A percentile compares a stretch with the other conserved stretches of the same genome.
These are phyloP conservation scores for Sinocyclocheilus maitianheensis DNA, from an alignment of 2,113 vertebrate genomes.

Conservation along the genomic window DNA sequence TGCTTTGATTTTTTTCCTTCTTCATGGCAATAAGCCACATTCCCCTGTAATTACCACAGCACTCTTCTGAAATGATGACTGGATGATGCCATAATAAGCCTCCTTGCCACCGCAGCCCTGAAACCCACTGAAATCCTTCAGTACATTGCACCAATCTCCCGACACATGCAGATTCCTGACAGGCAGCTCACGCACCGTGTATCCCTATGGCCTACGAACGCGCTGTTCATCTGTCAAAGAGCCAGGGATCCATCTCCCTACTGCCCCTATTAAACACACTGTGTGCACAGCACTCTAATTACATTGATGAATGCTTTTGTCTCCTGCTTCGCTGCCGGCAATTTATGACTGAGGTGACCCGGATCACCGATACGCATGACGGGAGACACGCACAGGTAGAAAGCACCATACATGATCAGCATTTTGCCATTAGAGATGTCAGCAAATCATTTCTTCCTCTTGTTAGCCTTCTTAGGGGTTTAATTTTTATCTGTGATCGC, in stretches of 20 bases:
- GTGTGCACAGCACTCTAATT: constrained; percentile 73
- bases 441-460: neutral
- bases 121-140: constrained; percentile 29
- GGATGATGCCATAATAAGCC: constrained; percentile 42
- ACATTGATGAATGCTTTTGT: constrained; percentile 75
- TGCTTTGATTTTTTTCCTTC: constrained; percentile 17
- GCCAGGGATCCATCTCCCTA: constrained; percentile 67
- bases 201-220: constrained; percentile 44
- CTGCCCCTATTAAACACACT: constrained; percentile 63
- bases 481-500: neutral
- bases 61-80: constrained; percentile 42
- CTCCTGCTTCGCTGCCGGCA: constrained; percentile 57
- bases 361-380: constrained; percentile 61
- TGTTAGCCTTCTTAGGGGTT: neutral
- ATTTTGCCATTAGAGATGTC: constrained; percentile 7
- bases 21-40: constrained; percentile 33
- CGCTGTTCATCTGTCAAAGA: constrained; percentile 65
- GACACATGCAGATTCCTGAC: constrained; percentile 51
- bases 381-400: constrained; percentile 58
- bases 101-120: neutral
- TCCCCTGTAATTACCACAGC: constrained; percentile 47
- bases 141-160: constrained; percentile 46
- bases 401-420: constrained; percentile 21
- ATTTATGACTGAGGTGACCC: constrained; percentile 71
- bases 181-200: constrained; percentile 42